Evolutionary conservation across 1,140 invertebrate genomes (phyloP).

Genomic region (Chrysomallon squamiferum): DNA sequence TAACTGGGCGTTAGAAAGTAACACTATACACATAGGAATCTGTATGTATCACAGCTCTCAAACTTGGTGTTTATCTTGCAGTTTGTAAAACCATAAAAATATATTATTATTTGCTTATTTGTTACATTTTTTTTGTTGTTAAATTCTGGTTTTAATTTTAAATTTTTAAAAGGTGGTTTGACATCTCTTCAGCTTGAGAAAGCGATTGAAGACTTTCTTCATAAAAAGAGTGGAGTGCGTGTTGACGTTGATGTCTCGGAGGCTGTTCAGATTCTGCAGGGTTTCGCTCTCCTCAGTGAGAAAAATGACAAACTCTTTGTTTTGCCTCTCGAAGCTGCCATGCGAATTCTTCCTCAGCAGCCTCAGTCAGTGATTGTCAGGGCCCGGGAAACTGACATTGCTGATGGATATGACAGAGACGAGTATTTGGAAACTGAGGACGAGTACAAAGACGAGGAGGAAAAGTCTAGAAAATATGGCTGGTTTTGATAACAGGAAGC

Average conservation of each 20-base stretch:
- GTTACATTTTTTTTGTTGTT: too few species aligned
- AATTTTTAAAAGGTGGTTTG: conserved; percentile 54
- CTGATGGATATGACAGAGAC: conserved; percentile 56
- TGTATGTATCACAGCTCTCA: too few species aligned
- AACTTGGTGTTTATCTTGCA: too few species aligned
- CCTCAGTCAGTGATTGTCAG: conserved; percentile 42
- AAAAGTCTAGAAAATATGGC: conserved; percentile 41
- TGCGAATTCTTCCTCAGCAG: conserved; percentile 46
- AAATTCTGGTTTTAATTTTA: too few species aligned
- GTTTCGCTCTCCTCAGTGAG: conserved; percentile 47
- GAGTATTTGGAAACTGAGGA: conserved; percentile 51
- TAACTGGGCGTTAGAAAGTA: too few species aligned
- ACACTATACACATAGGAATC: too few species aligned
- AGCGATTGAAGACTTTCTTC: conserved; percentile 50
- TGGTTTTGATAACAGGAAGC: conserved; percentile 41
- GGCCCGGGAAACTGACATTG: conserved; percentile 34
- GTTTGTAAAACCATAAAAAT: too few species aligned
- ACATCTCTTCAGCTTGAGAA: conserved; percentile 41
- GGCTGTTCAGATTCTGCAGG: conserved; percentile 39
- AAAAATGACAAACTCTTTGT: conserved; percentile 44
- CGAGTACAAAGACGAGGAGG: conserved; percentile 51
- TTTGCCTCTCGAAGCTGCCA: conserved; percentile 42
- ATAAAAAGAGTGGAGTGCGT: conserved; percentile 34
- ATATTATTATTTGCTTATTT: too few species aligned
- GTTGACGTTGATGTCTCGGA: conserved; percentile 51